Conservation (phyloP, 2,113 vertebrate species). For the Nothoprocta perdicaria region DNA sequence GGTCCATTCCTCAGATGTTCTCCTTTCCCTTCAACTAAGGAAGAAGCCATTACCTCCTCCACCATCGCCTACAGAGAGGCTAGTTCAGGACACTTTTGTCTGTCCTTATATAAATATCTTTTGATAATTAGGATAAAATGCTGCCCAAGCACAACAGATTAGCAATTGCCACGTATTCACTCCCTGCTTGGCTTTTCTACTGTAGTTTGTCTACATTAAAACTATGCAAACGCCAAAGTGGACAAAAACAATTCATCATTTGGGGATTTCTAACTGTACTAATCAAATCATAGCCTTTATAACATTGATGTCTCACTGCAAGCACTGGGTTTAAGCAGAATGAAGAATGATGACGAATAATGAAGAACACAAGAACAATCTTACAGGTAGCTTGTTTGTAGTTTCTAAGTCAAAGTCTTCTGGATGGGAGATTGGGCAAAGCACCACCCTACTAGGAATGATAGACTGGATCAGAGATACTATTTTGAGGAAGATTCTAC, state of each 20-base stretch:
- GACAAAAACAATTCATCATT: not conserved
- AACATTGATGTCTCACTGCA: not conserved
- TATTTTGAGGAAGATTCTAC: not conserved
- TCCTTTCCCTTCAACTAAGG: not conserved
- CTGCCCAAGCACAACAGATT: not conserved
- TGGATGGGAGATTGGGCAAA: not conserved
- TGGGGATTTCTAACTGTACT: not conserved
- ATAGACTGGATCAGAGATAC: not conserved
- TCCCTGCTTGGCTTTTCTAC: not conserved
- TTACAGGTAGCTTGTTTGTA: not conserved
- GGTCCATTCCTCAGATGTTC: not conserved
- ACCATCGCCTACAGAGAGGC: not conserved
- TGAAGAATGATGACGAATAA: not conserved
- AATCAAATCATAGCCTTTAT: not conserved
- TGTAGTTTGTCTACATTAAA: constrained; percentile 12
- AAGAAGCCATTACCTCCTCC: not conserved
- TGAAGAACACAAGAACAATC: not conserved
- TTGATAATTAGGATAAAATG: not conserved
- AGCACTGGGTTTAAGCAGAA: not conserved
- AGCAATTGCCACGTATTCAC: not conserved
- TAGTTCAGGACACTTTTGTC: not conserved
- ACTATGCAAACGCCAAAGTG: not conserved
- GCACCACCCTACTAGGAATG: fast-evolving
- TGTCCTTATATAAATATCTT: not conserved
- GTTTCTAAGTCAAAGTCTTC: not conserved